Percentiles rank a stretch among this genome's conserved stretches.
phyloP scores from a whole-genome alignment of 2,113 vertebrate genomes.

The Chlamydotis undulata region DNA sequence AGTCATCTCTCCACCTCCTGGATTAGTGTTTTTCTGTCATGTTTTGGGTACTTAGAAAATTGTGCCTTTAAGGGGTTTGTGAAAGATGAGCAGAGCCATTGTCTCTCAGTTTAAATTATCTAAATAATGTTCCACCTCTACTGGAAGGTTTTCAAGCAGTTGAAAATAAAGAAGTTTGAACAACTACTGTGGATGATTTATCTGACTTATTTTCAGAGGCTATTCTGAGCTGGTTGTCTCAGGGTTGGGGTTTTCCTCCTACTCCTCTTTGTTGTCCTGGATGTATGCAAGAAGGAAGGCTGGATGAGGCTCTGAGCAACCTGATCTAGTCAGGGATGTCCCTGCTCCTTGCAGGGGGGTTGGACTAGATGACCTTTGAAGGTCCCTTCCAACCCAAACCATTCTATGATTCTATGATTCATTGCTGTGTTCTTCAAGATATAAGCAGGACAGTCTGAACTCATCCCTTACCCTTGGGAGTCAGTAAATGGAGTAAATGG shows the following conservation, averaged over 20 bases:
- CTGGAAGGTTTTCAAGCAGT: background rate
- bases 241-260: background rate
- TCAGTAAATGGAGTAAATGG: slow-evolving; percentile 22
- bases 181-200: background rate
- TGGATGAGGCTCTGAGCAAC: background rate
- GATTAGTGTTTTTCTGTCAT: background rate
- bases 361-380: no score
- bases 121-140: background rate
- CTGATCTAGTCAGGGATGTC: no score
- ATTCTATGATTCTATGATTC: background rate
- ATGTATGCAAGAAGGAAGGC: background rate
- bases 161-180: background rate
- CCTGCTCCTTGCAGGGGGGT: no score
- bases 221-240: background rate
- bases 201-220: background rate
- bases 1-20: background rate
- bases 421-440: background rate
- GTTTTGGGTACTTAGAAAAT: background rate
- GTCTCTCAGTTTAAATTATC: background rate
- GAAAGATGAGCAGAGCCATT: background rate
- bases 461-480: slow-evolving; percentile 35
- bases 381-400: no score
- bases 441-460: background rate
- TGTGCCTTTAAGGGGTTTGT: background rate
- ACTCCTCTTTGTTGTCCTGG: background rate